phyloP scores from a whole-genome alignment of 2,888 invertebrate genomes.

The Ormyrus pomaceus region DNA sequence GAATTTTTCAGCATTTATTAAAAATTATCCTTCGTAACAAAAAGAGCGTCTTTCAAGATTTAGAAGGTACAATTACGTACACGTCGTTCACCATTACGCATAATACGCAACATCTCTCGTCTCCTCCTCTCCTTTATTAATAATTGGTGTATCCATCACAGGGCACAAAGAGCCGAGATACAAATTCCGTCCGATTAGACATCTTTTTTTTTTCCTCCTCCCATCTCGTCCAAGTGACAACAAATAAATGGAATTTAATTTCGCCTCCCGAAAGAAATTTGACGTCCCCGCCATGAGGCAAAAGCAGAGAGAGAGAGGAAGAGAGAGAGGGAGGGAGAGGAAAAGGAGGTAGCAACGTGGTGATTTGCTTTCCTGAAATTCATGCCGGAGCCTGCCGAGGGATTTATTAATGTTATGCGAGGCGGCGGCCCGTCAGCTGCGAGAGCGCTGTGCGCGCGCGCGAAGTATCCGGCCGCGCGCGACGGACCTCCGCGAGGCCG shows the following conservation, averaged over 20 bases:
- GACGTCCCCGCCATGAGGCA: conserved; percentile 37
- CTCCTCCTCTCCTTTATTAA: conserved; percentile 34
- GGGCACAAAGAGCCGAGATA: conserved; percentile 37
- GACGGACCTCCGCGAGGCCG: conserved; percentile 63
- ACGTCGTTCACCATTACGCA: background rate
- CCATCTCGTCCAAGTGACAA: conserved; percentile 42
- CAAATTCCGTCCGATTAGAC: conserved; percentile 49
- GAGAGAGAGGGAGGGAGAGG: conserved; percentile 19
- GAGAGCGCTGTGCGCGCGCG: conserved; percentile 55
- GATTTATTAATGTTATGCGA: background rate
- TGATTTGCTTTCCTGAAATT: conserved; percentile 61
- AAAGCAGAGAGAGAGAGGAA: conserved; percentile 27
- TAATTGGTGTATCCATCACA: conserved; percentile 50
- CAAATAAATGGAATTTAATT: conserved; percentile 58
- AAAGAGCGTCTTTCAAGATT: too few species aligned
- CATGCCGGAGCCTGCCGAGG: conserved; percentile 59
- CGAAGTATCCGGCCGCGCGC: conserved; percentile 59
- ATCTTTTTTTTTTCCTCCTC: conserved; percentile 25
- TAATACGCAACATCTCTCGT: conserved; percentile 27
- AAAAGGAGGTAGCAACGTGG: conserved; percentile 55
- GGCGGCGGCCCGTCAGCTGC: conserved; percentile 44
- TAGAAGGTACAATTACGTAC: too few species aligned
- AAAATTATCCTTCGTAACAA: too few species aligned
- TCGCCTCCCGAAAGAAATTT: conserved; percentile 39
- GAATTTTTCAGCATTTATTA: too few species aligned